Base-by-base conservation (phyloP, 1,140 invertebrate genomes). In the Lerema accius region DNA sequence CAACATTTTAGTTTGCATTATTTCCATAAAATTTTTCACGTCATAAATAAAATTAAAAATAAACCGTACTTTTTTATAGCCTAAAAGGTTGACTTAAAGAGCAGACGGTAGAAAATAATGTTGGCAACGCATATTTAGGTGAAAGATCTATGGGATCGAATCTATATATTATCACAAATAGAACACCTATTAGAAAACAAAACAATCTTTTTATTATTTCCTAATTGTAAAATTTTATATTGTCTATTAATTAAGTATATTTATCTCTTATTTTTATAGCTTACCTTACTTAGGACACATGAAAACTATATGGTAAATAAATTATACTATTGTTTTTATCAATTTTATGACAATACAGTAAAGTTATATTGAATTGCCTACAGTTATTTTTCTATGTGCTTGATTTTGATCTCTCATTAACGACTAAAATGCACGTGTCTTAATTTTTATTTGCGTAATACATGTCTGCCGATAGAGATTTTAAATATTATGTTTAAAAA, bases 251-350 rank as follows among this genome's bases (percentile, higher is more conserved):
- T 5, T 23, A 23, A 23, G 19, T 23, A n/a, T n/a, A n/a, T 32
- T 4, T 32, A 32, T 32, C 9, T 32, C 9, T 32, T 7, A 9
- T 32, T 23, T n/a, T 53, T 53, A 4, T 53, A 55, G 37, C 51
- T 55, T 43, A 42, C 51, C 3, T 55, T 40, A 13, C 40, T 10
- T 55, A 55, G 51, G 51, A 55, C 39, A 26, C 37, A 42, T 42
- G 15, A 55, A 28, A 42, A 42, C 10, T 55, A 42, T 15, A 55
- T 42, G 51, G 51, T 55, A 42, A 55, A 9, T 55, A 55, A 55
- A 11, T 55, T 13, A 40, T 23, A 23, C 2, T 23, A 23, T 23
- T 5, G 19, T 23, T 3, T 23, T 3, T 5, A 3, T 23, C 5
- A 5, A n/a, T 23, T 23, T 23, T 23, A 5, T 23, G 19, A 23